Evolutionary conservation across 2,888 invertebrate genomes (phyloP), one percentile per base, ranked within the genome.

Genomic region (Andrena trimmerana): DNA sequence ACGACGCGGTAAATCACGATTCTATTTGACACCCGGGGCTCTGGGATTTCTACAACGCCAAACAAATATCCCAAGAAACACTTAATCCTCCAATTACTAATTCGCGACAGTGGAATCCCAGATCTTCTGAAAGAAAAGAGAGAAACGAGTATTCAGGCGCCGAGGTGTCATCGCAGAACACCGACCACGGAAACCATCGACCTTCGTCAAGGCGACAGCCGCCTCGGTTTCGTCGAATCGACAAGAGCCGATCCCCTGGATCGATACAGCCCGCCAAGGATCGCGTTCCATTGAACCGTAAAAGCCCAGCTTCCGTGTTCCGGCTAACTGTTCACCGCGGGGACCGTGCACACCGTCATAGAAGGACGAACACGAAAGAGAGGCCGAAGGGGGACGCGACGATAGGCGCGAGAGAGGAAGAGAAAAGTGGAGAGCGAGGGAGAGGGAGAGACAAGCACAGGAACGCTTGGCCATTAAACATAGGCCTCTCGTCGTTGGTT

Each of bases 261-360:
- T 84, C 82, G 77, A 62, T 73, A 60, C 68, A 42, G 60, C 54
- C 36, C 70, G 80, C 71, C 84, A 70, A 60, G 80, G 84, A 88
- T 89, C 78, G 81, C 84, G 84, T 90, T 87, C 88, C 85, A 88
- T 85, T 88, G 86, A 86, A 85, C 84, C 86, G 85, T 86, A 84
- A 86, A 90, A 87, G 84, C 74, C 60, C 54, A 79, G 86, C 88
- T 88, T 88, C 85, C 85, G 88, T 86, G 90, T 90, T 89, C 85
- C 85, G 86, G 78, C 78, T 89, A 88, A 91, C 90, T 88, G 90
- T 90, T 88, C 85, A 85, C 78, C 76, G 29, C 59, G 81, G 75
- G 82, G 83, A 62, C 73, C 73, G 69, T 31, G 72, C 52, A 59
- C 70, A 29, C 54, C 52, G 73, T 68, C 52, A 60, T 66, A 72